Base-by-base conservation (phyloP, 2,113 vertebrate species). In the Neolamprologus modestus region DNA sequence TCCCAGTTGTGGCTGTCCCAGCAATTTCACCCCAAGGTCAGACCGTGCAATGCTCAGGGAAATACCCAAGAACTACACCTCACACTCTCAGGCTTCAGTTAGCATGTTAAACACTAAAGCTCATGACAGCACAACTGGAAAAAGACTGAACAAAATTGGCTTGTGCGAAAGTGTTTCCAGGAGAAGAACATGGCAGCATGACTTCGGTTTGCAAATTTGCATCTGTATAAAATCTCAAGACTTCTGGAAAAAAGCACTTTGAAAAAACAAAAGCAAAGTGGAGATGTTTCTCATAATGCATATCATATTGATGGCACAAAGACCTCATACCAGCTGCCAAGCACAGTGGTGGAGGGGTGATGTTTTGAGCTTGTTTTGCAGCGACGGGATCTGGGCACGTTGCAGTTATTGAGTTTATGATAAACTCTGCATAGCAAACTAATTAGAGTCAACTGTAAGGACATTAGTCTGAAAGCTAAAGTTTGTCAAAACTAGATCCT, bases 161-260 rank as follows among this genome's bases (percentile, higher is more conserved):
- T 11, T 26, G 40, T 73, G 40, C 45, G 68, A 73, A 73, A 73
- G 37, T 6, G 13, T 45, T 26, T 73, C 9, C 40, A 26, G 68
- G 68, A 73, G 9, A 26, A 45, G 68, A 28, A 45, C 2, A 28
- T 45, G 68, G 21, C 37, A 26, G 21, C 8, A 2, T 45, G 14
- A 45, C 68, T 73, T 73, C 1, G 4, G 21, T 45, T 45, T 45
- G 40, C 5, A 73, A 73, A 16, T 45, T 26, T 73, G 21, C 4
- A 73, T 73, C 8, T 45, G 8, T 1, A 1, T 24, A 73, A 26
- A 0, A 73, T 0, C 5, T 26, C 8, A 73, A 73, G 68, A 26
- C 37, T 26, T 73, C 8, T 71, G 1, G 66, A 71, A 40, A 13
- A 71, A 14, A 9, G n/a, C n/a, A 24, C n/a, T 16, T 71, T 71